phyloP scores from a whole-genome alignment of 2,113 vertebrate genomes.

The Oryzias melastigma region DNA sequence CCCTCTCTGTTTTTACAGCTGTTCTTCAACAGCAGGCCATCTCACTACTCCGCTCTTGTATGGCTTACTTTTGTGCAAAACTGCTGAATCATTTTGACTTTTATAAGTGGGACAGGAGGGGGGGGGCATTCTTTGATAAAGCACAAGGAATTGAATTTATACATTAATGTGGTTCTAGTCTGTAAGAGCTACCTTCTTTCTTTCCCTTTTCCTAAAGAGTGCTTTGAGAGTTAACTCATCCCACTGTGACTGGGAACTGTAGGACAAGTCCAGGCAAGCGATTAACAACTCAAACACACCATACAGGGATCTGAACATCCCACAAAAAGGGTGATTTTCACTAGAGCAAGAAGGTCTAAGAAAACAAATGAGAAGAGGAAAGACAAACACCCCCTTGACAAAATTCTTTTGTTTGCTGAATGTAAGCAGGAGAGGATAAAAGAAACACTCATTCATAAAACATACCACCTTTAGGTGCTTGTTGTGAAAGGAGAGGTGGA shows the following conservation, averaged over 20 bases:
- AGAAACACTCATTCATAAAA: conserved; percentile 67
- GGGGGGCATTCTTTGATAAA: conserved; percentile 26
- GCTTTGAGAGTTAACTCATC: conserved; percentile 68
- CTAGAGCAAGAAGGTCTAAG: conserved; percentile 59
- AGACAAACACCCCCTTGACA: conserved; percentile 66
- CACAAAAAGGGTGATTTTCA: conserved; percentile 67
- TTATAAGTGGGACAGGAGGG: conserved; percentile 28
- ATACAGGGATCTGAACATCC: conserved; percentile 43
- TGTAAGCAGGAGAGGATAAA: conserved; percentile 64
- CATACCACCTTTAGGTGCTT: conserved; percentile 35
- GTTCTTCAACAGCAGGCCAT: conserved; percentile 74
- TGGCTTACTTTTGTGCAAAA: conserved; percentile 67
- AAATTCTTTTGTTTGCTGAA: conserved; percentile 73
- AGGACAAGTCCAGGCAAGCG: conserved; percentile 75
- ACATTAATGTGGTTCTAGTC: conserved; percentile 13
- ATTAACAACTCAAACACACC: conserved; percentile 52
- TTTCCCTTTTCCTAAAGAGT: conserved; percentile 24
- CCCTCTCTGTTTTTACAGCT: conserved; percentile 79
- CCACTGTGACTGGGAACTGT: conserved; percentile 57
- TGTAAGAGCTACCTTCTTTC: not conserved
- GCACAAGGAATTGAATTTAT: conserved; percentile 7
- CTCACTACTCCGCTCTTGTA: conserved; percentile 64
- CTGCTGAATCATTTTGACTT: conserved; percentile 72
- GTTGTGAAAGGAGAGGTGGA: conserved; percentile 5
- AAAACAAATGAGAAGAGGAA: conserved; percentile 69